Conservation (phyloP, 2,113 vertebrate species). For the Balaeniceps rex region DNA sequence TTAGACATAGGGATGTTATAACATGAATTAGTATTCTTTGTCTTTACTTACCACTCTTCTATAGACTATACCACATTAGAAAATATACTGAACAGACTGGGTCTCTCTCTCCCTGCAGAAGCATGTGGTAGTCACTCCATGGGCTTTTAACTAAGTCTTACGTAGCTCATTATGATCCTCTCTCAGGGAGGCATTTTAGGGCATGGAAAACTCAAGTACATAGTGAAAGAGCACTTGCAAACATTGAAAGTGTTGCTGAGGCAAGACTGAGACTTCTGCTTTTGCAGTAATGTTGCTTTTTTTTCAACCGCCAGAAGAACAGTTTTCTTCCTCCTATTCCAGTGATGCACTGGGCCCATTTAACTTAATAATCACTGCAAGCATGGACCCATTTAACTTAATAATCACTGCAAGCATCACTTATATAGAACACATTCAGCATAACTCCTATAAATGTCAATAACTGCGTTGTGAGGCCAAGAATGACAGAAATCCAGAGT, state of each 20-base stretch:
- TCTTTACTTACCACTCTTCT: neutral
- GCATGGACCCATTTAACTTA: neutral
- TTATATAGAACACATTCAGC: neutral
- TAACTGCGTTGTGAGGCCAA: neutral
- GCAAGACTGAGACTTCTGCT: neutral
- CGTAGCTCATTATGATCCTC: neutral
- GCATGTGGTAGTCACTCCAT: neutral
- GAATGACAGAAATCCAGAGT: neutral
- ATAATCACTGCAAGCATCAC: neutral
- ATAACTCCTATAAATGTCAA: neutral
- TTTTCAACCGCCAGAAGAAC: neutral
- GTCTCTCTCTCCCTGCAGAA: neutral
- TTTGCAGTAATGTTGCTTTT: neutral
- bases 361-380: neutral
- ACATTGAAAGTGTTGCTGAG: neutral
- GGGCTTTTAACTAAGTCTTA: neutral
- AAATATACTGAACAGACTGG: neutral
- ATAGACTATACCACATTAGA: neutral
- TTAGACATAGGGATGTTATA: neutral
- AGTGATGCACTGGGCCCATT: neutral
- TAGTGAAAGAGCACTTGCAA: neutral
- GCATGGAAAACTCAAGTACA: neutral
- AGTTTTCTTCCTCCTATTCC: neutral
- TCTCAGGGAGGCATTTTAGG: neutral
- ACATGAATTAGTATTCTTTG: neutral